Evolutionary conservation across 2,797 vertebrate species (phyloP).

Genomic region (Glyptemys insculpta): DNA sequence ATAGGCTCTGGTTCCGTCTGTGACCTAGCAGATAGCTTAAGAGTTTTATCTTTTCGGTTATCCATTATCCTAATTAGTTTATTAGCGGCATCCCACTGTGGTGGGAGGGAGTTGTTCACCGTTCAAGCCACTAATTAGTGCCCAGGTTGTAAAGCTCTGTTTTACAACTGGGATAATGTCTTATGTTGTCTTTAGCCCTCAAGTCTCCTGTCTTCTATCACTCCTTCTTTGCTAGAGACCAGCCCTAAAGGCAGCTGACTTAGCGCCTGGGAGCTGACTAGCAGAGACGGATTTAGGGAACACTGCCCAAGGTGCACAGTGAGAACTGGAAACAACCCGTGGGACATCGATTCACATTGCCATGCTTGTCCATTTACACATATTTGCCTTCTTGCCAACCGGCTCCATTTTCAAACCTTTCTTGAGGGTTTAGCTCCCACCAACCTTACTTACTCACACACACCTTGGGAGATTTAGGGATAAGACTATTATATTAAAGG

Average conservation of each 20-base stretch:
- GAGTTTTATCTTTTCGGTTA: constrained; percentile 68
- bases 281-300: background rate
- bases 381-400: background rate
- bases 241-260: background rate
- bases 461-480: background rate
- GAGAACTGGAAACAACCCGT: background rate
- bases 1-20: background rate
- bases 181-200: rapidly evolving
- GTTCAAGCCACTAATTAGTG: background rate
- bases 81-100: constrained; percentile 54
- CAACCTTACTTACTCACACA: background rate
- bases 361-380: background rate
- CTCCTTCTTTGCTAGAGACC: background rate
- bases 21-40: constrained; percentile 6
- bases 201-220: background rate
- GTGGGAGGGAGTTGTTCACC: background rate
- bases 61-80: constrained; percentile 68
- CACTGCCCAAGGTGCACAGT: background rate
- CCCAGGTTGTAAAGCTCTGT: background rate
- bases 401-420: background rate
- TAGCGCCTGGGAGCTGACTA: background rate
- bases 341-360: background rate
- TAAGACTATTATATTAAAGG: background rate
- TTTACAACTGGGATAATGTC: background rate
- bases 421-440: background rate